Evolutionary conservation across 2,888 invertebrate species (phyloP).

Genomic region (Creontiades dilutus): DNA sequence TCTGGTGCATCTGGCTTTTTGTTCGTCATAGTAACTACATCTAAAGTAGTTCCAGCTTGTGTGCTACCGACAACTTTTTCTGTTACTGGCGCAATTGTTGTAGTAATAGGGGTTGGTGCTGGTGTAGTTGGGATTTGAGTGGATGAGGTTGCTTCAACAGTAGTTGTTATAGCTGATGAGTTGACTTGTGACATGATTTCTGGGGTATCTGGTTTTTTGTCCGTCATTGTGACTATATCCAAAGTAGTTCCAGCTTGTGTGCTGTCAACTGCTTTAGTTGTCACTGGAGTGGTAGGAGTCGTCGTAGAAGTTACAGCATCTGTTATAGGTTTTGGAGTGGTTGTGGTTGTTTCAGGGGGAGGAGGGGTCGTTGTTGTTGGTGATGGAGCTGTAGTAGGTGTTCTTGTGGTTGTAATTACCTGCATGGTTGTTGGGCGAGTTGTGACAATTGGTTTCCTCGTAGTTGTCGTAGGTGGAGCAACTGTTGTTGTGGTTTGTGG

Average conservation of each 20-base stretch:
- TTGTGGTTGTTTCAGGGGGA: constrained; percentile 50
- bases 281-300: constrained; percentile 10
- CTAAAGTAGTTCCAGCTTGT: constrained; percentile 67
- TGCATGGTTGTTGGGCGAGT: constrained; percentile 70
- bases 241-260: constrained; percentile 66
- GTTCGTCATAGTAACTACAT: constrained; percentile 69
- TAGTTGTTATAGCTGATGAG: constrained; percentile 60
- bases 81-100: constrained; percentile 22
- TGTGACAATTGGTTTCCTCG: constrained; percentile 69
- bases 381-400: constrained; percentile 50
- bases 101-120: constrained; percentile 23
- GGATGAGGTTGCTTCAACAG: constrained; percentile 52
- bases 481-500: constrained; percentile 53
- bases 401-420: constrained; percentile 26
- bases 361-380: constrained; percentile 71
- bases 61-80: constrained; percentile 54
- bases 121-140: constrained; percentile 35
- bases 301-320: background rate
- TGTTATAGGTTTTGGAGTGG: constrained; percentile 45
- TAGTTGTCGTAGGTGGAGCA: constrained; percentile 71
- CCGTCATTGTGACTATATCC: constrained; percentile 69
- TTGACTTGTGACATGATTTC: constrained; percentile 66
- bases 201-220: constrained; percentile 55
- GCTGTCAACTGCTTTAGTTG: constrained; percentile 56
- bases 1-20: constrained; percentile 59